These are phyloP conservation scores for Lucifuga dentata DNA, from an alignment of 2,113 vertebrate genomes.

Conservation along the genomic window DNA sequence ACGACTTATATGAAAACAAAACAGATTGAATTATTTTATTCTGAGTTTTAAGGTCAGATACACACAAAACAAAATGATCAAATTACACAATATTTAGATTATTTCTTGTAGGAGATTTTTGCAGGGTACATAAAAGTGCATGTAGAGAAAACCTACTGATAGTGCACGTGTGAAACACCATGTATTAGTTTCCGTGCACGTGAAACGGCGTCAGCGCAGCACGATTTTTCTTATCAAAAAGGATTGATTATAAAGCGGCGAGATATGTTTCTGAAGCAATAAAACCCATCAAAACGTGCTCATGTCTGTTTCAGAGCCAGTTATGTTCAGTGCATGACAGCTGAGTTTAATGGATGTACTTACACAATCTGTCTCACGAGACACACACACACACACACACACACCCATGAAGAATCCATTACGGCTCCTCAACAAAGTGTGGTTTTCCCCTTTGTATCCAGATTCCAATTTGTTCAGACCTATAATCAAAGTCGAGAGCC, in stretches of 20 bases:
- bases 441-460: conserved; percentile 41
- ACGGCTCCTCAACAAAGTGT: conserved; percentile 36
- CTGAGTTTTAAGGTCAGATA: too few species aligned
- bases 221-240: background rate
- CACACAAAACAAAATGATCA: too few species aligned
- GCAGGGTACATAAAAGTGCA: too few species aligned
- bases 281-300: conserved; percentile 6
- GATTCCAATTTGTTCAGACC: conserved; percentile 56
- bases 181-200: too few species aligned
- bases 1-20: too few species aligned
- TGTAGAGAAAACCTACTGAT: background rate
- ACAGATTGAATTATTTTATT: too few species aligned
- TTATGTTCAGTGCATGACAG: conserved; percentile 5
- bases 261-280: conserved; percentile 17
- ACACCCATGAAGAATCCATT: conserved; percentile 49
- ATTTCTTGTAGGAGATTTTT: too few species aligned
- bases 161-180: background rate
- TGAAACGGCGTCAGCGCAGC: background rate
- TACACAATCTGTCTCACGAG: background rate
- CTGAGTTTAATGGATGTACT: conserved; percentile 30
- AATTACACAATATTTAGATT: background rate
- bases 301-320: conserved; percentile 12
- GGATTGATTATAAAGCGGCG: background rate
- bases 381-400: conserved; percentile 7
- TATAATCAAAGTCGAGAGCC: conserved; percentile 65